Evolutionary conservation across 2,113 vertebrate genomes (phyloP).

Genomic region (Lanius collurio): DNA sequence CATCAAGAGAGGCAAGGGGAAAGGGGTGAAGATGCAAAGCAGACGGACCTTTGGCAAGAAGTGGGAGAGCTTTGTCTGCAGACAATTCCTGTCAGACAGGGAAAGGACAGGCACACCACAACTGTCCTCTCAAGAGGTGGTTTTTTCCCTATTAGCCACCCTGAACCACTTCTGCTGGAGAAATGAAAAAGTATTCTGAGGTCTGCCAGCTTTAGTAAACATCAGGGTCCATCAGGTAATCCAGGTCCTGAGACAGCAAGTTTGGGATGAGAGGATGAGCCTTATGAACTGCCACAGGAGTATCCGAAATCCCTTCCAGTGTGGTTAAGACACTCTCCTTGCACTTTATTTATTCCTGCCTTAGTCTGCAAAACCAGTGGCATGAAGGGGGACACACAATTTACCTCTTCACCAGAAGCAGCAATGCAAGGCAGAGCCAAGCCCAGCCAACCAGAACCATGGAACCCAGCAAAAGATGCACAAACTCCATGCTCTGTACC

Average conservation of each 20-base stretch:
- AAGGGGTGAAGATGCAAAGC: neutral
- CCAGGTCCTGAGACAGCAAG: neutral
- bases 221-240: neutral
- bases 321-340: neutral
- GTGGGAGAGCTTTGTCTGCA: neutral
- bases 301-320: neutral
- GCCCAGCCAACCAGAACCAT: neutral
- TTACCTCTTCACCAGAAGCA: neutral
- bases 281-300: neutral
- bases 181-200: neutral
- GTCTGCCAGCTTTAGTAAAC: neutral
- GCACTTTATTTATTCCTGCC: neutral
- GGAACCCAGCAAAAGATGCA: neutral
- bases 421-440: neutral
- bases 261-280: neutral
- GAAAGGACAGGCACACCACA: neutral
- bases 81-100: neutral
- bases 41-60: neutral
- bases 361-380: neutral
- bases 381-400: neutral
- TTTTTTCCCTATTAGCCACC: neutral
- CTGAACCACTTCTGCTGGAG: neutral
- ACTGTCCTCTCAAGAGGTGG: neutral
- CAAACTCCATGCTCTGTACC: neutral
- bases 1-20: neutral